Percentiles rank a stretch among this genome's conserved stretches.
phyloP scores from a whole-genome alignment of 2,888 invertebrate genomes.

The Tiphia femorata region DNA sequence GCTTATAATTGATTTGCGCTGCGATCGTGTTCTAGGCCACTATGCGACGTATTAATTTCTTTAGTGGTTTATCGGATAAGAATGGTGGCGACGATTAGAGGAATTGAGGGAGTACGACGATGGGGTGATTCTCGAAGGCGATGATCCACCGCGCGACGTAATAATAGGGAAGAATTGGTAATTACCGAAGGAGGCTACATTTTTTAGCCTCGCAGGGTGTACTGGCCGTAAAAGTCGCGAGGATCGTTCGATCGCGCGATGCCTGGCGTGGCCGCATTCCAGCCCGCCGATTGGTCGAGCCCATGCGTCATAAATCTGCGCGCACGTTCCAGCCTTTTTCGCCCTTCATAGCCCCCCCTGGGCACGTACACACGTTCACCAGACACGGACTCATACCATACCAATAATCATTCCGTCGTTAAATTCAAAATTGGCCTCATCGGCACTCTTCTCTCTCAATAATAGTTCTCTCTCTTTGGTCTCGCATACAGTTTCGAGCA shows the following conservation, averaged over 20 bases:
- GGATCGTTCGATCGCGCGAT: conserved; percentile 43
- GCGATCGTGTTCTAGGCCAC: too few relatives aligned
- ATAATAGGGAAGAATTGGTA: too few relatives aligned
- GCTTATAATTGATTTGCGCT: too few relatives aligned
- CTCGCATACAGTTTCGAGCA: too few relatives aligned
- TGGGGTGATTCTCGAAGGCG: not conserved
- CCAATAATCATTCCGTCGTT: not conserved
- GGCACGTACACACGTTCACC: conserved; percentile 3
- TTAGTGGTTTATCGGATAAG: too few relatives aligned
- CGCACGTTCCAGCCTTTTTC: conserved; percentile 35
- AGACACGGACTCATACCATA: not conserved
- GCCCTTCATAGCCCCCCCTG: conserved; percentile 36
- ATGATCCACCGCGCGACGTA: not conserved
- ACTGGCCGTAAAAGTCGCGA: conserved; percentile 38
- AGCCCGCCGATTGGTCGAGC: conserved; percentile 41
- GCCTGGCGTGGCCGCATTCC: conserved; percentile 47
- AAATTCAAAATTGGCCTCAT: not conserved
- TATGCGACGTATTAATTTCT: too few relatives aligned
- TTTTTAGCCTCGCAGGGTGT: conserved; percentile 8
- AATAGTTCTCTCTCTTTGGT: not conserved
- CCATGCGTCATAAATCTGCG: conserved; percentile 43
- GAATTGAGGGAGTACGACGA: too few relatives aligned
- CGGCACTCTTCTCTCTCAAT: not conserved
- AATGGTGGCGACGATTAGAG: too few relatives aligned
- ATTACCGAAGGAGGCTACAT: not conserved